These are phyloP conservation scores for Solen grandis DNA, from an alignment of 1,140 invertebrate genomes.

Conservation along the genomic window DNA sequence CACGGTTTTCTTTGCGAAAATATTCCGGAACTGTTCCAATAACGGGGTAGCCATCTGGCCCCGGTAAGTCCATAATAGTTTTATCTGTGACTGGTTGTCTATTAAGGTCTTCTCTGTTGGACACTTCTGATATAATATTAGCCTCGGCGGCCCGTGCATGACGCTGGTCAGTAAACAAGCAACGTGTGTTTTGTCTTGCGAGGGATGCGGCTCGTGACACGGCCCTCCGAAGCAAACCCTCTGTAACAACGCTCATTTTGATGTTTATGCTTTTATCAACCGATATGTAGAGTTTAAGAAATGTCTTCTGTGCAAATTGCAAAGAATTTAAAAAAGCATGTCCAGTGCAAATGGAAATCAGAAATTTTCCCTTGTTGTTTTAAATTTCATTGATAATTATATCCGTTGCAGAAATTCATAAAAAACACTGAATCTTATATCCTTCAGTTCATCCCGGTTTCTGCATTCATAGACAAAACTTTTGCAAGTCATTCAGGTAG, in stretches of 20 bases:
- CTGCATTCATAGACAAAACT: too few species aligned
- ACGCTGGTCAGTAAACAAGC: conserved; percentile 22
- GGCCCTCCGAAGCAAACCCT: conserved; percentile 39
- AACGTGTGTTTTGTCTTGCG: conserved; percentile 18
- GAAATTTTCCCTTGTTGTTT: too few species aligned
- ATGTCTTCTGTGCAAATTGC: too few species aligned
- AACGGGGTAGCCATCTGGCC: conserved; percentile 66
- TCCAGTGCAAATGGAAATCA: too few species aligned
- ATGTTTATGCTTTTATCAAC: too few species aligned
- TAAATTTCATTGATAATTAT: too few species aligned
- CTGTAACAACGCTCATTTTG: conserved; percentile 42
- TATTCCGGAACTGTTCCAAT: conserved; percentile 66
- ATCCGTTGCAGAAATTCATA: too few species aligned
- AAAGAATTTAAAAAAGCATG: too few species aligned
- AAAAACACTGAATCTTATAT: too few species aligned
- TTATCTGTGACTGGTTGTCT: not conserved
- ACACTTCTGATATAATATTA: not conserved
- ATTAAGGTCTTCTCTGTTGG: not conserved
- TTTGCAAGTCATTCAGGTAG: too few species aligned
- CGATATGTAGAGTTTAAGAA: too few species aligned
- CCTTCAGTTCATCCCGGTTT: too few species aligned
- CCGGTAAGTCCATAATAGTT: conserved; percentile 64
- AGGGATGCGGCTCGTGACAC: conserved; percentile 31
- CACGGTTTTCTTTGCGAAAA: conserved; percentile 66
- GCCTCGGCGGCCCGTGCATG: conserved; percentile 11